Conservation (phyloP, 2,797 vertebrate species). For the Chiroxiphia lanceolata region DNA sequence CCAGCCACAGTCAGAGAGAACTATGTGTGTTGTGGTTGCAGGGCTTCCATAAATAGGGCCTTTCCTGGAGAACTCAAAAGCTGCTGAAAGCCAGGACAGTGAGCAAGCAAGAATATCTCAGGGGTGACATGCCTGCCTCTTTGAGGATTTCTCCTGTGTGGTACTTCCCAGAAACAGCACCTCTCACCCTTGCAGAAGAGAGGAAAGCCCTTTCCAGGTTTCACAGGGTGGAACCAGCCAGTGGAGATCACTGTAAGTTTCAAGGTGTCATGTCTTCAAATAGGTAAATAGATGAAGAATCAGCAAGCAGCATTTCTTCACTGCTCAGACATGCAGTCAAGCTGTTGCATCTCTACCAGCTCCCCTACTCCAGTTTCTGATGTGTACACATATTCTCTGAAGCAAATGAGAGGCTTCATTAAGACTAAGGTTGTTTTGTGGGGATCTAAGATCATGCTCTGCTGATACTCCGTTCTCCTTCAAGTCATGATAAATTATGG, state of each 20-base stretch:
- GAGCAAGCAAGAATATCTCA: neutral
- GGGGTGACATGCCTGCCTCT: rapidly evolving
- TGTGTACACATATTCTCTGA: neutral
- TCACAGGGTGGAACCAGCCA: neutral
- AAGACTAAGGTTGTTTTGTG: neutral
- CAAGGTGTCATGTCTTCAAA: neutral
- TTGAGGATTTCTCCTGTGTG: neutral
- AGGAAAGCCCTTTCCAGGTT: neutral
- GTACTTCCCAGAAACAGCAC: neutral
- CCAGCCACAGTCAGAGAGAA: neutral
- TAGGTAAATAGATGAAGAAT: neutral
- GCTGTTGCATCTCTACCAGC: neutral
- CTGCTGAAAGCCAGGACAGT: neutral
- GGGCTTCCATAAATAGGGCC: neutral
- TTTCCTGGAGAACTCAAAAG: neutral
- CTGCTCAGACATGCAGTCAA: neutral
- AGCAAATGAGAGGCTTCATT: neutral
- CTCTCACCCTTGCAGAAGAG: neutral
- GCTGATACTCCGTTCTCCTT: neutral
- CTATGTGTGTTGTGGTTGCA: neutral
- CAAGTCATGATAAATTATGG: neutral
- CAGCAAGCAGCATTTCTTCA: neutral
- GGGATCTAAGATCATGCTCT: neutral
- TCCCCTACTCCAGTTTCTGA: neutral
- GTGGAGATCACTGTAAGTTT: neutral